Evolutionary conservation across 2,113 vertebrate species (phyloP).

Genomic region (Peromyscus maniculatus): DNA sequence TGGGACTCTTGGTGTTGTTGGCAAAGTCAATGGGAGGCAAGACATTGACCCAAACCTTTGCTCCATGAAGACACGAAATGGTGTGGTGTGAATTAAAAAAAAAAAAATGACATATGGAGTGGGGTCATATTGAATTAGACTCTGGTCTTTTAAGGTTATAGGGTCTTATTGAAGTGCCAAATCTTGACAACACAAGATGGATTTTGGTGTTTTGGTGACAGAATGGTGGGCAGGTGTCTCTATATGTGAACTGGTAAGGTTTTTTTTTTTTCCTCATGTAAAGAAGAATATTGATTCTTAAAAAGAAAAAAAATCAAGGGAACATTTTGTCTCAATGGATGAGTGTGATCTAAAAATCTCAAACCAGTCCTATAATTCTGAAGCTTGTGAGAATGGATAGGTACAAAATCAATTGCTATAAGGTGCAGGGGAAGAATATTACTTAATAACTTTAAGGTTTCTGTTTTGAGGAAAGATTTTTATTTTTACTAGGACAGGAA

Average conservation of each 20-base stretch:
- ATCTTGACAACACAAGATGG: constrained; percentile 39
- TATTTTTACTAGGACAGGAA: not conserved
- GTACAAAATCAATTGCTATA: not conserved
- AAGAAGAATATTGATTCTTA: constrained; percentile 17
- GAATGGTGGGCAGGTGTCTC: constrained; percentile 46
- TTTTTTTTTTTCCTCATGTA: not conserved
- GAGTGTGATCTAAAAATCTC: not conserved
- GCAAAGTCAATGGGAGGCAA: constrained; percentile 43
- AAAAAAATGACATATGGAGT: not conserved
- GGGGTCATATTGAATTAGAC: constrained; percentile 35
- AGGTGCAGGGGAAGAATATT: not conserved
- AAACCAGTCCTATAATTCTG: not conserved
- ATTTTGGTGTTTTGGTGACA: not conserved
- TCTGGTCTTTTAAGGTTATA: constrained; percentile 71
- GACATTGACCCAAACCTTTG: constrained; percentile 28
- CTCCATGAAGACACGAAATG: constrained; percentile 30
- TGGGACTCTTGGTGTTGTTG: not conserved
- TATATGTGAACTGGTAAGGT: not conserved
- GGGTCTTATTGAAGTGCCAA: constrained; percentile 65
- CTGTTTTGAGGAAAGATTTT: not conserved
- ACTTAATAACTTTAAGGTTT: not conserved
- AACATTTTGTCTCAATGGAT: not conserved
- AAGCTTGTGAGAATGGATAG: not conserved
- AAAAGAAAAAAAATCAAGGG: too few relatives aligned
- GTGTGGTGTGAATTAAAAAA: constrained; percentile 55